phyloP scores from a whole-genome alignment of 2,797 vertebrate species.

The Chelon labrosus region DNA sequence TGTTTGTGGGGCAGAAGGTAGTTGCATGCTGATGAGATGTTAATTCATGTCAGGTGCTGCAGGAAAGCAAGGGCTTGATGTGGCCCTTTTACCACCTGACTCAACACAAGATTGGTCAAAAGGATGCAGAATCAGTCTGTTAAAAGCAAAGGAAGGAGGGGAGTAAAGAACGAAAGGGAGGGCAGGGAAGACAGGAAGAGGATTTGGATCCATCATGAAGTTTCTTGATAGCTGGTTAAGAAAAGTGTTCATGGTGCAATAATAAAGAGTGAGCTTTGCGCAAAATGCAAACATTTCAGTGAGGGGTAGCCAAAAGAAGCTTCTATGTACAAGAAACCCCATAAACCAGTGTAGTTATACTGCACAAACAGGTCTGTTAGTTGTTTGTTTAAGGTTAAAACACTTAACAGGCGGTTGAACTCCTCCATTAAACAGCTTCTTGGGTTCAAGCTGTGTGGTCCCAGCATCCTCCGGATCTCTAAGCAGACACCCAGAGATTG shows the following conservation, averaged over 20 bases:
- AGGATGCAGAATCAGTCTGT: background rate
- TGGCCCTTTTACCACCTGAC: constrained; percentile 9
- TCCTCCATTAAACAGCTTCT: constrained; percentile 8
- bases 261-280: background rate
- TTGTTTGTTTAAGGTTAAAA: background rate
- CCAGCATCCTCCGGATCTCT: constrained; percentile 26
- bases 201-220: background rate
- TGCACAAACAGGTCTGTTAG: too few relatives aligned
- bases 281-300: background rate
- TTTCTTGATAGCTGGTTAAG: constrained; percentile 32
- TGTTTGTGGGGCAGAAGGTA: constrained; percentile 16
- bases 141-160: background rate
- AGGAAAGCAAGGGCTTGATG: constrained; percentile 5
- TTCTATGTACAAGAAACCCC: background rate
- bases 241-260: too few relatives aligned
- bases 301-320: background rate
- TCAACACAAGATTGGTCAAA: constrained; percentile 9
- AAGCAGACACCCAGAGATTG: constrained; percentile 35
- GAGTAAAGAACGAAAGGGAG: background rate
- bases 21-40: constrained; percentile 57
- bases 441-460: constrained; percentile 12
- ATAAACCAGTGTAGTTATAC: background rate
- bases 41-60: constrained; percentile 34
- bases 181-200: background rate
- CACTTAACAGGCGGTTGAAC: constrained; percentile 1